Conservation (phyloP, 2,888 invertebrate species). For the Microctonus brassicae region DNA sequence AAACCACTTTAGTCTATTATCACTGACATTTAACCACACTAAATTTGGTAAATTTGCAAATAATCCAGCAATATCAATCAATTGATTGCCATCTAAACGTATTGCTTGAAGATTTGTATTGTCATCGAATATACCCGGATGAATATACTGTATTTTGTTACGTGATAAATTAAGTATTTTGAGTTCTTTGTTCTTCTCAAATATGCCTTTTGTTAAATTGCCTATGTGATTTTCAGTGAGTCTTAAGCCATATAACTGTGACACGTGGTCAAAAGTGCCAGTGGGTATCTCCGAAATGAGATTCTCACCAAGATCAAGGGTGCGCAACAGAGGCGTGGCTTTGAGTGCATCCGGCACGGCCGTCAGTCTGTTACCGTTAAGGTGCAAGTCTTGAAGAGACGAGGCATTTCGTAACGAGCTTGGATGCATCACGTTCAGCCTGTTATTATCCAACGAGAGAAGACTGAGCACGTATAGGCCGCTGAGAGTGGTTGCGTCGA, state of each 20-base stretch:
- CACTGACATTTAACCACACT: conserved; percentile 88
- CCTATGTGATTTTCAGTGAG: conserved; percentile 88
- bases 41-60: conserved; percentile 86
- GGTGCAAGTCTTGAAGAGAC: conserved; percentile 84
- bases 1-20: conserved; percentile 86
- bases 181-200: conserved; percentile 82
- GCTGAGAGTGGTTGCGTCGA: conserved; percentile 83
- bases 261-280: conserved; percentile 84
- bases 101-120: conserved; percentile 85
- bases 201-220: conserved; percentile 83
- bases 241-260: conserved; percentile 84
- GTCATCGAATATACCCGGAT: conserved; percentile 83
- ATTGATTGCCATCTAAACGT: conserved; percentile 84
- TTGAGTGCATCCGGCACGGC: conserved; percentile 82
- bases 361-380: conserved; percentile 84
- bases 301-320: conserved; percentile 88
- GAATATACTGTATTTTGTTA: conserved; percentile 85
- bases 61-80: conserved; percentile 83
- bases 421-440: conserved; percentile 80
- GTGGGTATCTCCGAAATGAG: conserved; percentile 83
- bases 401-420: conserved; percentile 84
- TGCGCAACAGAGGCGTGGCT: conserved; percentile 82
- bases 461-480: conserved; percentile 83
- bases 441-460: conserved; percentile 85
- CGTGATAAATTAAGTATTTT: conserved; percentile 87